Evolutionary conservation across 2,888 invertebrate genomes (phyloP), one percentile per base, ranked within the genome.

Genomic region (Julus scandinavius): DNA sequence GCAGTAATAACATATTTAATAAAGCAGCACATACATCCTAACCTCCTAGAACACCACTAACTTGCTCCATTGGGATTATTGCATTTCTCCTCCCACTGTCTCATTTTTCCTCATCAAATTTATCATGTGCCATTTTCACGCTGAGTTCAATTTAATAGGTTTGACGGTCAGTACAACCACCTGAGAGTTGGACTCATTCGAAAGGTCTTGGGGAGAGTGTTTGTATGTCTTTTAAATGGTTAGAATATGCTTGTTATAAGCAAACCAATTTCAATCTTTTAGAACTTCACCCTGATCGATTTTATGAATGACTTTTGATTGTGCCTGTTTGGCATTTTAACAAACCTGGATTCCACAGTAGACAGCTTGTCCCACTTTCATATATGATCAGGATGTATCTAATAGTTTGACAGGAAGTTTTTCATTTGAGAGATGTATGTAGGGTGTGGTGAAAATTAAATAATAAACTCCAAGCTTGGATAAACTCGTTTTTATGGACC

Each of bases 391-490:
- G 72, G n/a, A 20, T 20, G 20, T 9, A 80, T 29, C 2, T 45
- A 45, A 45, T 45, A 45, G 45, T 80, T 38, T 38, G 80, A 38
- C 80, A 80, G 38, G 80, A 80, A 80, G 80, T 63, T 63, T 80
- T 80, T 80, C 80, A 80, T 80, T 80, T 20, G 9, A 80, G 38
- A 38, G 72, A 72, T 72, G 80, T 11, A 80, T 80, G 80, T 38
- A 38, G 80, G 80, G 80, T 20, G 80, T 80, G 80, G 80, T 38
- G 13, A 13, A 29, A 80, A 80, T 80, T 80, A 29, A 80, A 80
- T 80, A 80, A 29, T 80, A 80, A 29, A 80, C 80, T 13, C 38
- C 38, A 38, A 72, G 80, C 80, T 11, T 13, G 80, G 80, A 80
- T 80, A 29, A 80, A 80, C 80, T 7, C 7, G 29, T 38, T 80